Evolutionary conservation across 2,888 invertebrate species (phyloP).

Genomic region (Unio delphinus): DNA sequence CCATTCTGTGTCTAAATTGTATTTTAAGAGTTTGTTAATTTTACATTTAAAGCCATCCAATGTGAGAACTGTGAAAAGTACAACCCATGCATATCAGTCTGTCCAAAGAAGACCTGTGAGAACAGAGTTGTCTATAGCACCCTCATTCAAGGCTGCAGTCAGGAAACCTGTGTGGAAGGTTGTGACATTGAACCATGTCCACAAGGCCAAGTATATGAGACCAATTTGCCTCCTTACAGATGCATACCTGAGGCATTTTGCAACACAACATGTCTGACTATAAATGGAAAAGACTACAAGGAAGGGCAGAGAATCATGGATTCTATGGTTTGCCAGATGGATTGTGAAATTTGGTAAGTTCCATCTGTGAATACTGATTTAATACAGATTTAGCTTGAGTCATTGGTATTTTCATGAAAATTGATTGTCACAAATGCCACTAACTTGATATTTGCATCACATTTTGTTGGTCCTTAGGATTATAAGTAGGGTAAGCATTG

Average conservation of each 20-base stretch:
- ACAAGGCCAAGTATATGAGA: conserved; percentile 81
- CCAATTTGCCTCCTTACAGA: conserved; percentile 77
- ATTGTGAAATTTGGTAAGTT: conserved; percentile 83
- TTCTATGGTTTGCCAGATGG: conserved; percentile 71
- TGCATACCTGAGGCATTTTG: conserved; percentile 85
- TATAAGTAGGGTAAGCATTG: too few species aligned
- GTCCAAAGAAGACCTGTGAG: conserved; percentile 88
- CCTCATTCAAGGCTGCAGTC: conserved; percentile 75
- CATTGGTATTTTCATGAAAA: too few species aligned
- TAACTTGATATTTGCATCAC: too few species aligned
- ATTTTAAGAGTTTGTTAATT: not conserved
- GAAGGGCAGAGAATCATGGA: conserved; percentile 85
- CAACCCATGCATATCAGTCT: conserved; percentile 85
- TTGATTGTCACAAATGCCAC: too few species aligned
- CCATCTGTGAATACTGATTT: too few species aligned
- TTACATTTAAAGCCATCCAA: conserved; percentile 82
- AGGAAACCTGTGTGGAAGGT: conserved; percentile 75
- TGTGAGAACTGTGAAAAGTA: conserved; percentile 89
- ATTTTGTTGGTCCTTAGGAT: too few species aligned
- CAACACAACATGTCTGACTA: conserved; percentile 79
- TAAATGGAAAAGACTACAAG: conserved; percentile 79
- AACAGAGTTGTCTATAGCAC: conserved; percentile 78
- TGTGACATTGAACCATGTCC: conserved; percentile 85
- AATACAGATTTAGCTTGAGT: too few species aligned
- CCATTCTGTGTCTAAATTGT: not conserved